A percentile compares a stretch with the other conserved stretches of the same genome.
Conservation (phyloP, 2,797 vertebrate species). For the Darevskia nairensis region DNA sequence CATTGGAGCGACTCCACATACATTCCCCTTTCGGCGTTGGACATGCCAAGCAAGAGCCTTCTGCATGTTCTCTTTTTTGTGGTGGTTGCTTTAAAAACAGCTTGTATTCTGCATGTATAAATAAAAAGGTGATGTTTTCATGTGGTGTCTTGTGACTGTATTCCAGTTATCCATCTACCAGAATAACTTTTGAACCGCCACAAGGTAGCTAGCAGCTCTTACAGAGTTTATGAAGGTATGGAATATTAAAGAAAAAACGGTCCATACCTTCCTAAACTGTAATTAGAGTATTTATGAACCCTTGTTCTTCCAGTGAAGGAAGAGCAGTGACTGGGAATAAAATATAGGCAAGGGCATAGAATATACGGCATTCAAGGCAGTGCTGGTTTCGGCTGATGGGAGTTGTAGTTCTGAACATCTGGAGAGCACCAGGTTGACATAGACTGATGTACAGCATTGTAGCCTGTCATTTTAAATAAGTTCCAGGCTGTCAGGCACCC, state of each 20-base stretch:
- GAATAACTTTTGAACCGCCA: not conserved
- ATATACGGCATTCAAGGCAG: not conserved
- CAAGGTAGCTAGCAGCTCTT: not conserved
- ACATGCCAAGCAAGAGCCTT: not conserved
- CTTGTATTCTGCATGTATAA: constrained; percentile 28
- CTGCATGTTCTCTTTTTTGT: not conserved
- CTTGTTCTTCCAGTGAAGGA: not conserved
- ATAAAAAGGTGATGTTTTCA: constrained; percentile 23
- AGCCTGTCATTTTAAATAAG: not conserved
- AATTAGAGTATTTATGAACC: not conserved
- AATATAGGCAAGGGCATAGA: not conserved
- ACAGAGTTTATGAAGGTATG: no score
- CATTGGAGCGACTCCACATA: not conserved
- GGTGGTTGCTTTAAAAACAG: not conserved
- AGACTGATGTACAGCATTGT: not conserved
- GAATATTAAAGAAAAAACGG: not conserved
- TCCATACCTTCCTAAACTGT: not conserved
- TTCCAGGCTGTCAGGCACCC: no score
- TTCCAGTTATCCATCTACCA: not conserved
- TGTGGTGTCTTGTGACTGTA: not conserved
- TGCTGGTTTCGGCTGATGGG: no score
- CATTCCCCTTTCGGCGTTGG: not conserved
- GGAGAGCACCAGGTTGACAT: no score
- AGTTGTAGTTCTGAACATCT: no score
- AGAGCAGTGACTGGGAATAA: not conserved